phyloP scores from a whole-genome alignment of 2,888 invertebrate genomes.

The Caenorhabditis sp. region DNA sequence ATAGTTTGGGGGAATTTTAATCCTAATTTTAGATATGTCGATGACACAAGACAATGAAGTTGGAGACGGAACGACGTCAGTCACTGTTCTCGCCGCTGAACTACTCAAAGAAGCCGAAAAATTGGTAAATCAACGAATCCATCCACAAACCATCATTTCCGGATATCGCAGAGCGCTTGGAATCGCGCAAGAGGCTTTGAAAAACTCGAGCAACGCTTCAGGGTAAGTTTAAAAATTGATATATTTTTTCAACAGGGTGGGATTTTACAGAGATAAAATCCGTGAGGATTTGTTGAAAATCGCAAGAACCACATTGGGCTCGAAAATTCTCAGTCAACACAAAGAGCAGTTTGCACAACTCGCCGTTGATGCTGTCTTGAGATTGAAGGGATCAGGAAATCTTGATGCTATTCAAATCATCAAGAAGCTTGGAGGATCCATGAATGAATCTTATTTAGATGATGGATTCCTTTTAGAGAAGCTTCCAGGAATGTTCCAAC shows the following conservation, averaged over 20 bases:
- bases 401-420: slow-evolving; percentile 95
- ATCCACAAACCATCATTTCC: slow-evolving; percentile 95
- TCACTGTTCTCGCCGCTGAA: slow-evolving; percentile 93
- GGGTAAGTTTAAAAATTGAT: slow-evolving; percentile 72
- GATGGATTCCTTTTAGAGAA: slow-evolving; percentile 89
- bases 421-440: slow-evolving; percentile 90
- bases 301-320: slow-evolving; percentile 94
- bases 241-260: slow-evolving; percentile 27
- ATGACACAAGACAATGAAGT: slow-evolving; percentile 99
- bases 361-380: slow-evolving; percentile 91
- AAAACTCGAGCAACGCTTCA: slow-evolving; percentile 83
- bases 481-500: slow-evolving; percentile 95
- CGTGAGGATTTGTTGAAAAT: slow-evolving; percentile 91
- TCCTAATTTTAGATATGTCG: slow-evolving; percentile 80
- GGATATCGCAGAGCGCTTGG: slow-evolving; percentile 91
- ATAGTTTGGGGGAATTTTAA: too few relatives aligned
- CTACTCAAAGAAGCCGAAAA: slow-evolving; percentile 89
- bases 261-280: slow-evolving; percentile 73
- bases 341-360: slow-evolving; percentile 94
- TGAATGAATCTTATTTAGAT: slow-evolving; percentile 95
- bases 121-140: slow-evolving; percentile 89
- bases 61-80: slow-evolving; percentile 99
- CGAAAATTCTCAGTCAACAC: slow-evolving; percentile 95
- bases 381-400: slow-evolving; percentile 93
- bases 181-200: slow-evolving; percentile 84